Percentiles rank a stretch among this genome's conserved stretches.
phyloP scores from a whole-genome alignment of 2,888 invertebrate species.

The Erebia aethiops region DNA sequence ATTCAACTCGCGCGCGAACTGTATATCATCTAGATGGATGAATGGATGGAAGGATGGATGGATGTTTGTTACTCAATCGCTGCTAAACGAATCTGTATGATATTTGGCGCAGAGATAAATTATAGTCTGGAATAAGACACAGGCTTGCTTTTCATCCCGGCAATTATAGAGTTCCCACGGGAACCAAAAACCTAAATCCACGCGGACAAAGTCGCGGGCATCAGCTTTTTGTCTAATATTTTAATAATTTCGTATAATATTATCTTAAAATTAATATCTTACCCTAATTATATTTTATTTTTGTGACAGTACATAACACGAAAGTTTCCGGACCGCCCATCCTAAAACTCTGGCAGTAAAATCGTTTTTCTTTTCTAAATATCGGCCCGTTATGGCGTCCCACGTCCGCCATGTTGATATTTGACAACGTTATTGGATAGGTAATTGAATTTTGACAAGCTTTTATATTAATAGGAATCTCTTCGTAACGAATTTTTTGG shows the following conservation, averaged over 20 bases:
- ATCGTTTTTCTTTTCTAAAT: constrained; percentile 36
- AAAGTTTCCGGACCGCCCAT: constrained; percentile 2
- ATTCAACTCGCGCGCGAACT: too few relatives aligned
- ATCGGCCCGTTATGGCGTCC: constrained; percentile 25
- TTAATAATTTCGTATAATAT: too few relatives aligned
- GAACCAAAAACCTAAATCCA: too few relatives aligned
- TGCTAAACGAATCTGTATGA: background rate
- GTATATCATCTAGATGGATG: too few relatives aligned
- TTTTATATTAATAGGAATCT: constrained; percentile 45
- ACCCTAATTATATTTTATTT: background rate
- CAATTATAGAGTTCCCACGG: too few relatives aligned
- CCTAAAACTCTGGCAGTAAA: constrained; percentile 16
- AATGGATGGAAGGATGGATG: too few relatives aligned
- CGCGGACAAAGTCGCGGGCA: too few relatives aligned
- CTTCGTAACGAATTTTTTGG: constrained; percentile 32
- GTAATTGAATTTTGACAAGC: constrained; percentile 53
- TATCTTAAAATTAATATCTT: background rate
- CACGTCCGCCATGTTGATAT: constrained; percentile 45
- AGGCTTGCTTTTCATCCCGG: too few relatives aligned
- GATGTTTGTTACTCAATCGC: too few relatives aligned
- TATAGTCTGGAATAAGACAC: too few relatives aligned
- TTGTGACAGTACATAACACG: background rate
- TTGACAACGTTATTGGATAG: constrained; percentile 42
- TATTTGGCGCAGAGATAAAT: background rate
- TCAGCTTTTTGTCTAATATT: too few relatives aligned